Base-by-base conservation (phyloP, 2,888 invertebrate genomes). In the Rambutsinella grinnellia region DNA sequence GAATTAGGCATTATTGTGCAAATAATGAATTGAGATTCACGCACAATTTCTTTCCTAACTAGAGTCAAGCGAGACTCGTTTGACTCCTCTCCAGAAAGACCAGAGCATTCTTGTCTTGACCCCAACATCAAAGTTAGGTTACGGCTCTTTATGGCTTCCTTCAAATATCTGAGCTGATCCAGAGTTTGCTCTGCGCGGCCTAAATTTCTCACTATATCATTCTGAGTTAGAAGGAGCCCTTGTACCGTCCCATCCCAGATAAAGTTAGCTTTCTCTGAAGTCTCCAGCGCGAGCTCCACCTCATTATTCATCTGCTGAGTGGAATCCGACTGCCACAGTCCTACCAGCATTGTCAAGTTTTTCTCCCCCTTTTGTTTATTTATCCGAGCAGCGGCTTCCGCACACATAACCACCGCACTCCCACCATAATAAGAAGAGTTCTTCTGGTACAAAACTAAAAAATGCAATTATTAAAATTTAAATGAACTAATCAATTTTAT, bases 21-120 rank as follows among this genome's bases (percentile, higher is more conserved):
- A 54, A 74, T 74, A 0, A 74, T 66, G 27, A 74, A 66, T 17
- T 74, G 66, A 3, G 66, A 74, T 8, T 60, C 46, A 19, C 23
- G 53, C 15, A 66, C 44, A 46, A 74, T 66, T 13, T 44, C 26
- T 24, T 28, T 3, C 1, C 53, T 19, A 3, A 53, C 13, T 1
- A 1, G 1, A 6, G 21, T 8, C 19, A 56, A 23, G 27, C 24
- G 26, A 17, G 44, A 23, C 13, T 8, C 15, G 19, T 2, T 21
- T 15, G 51, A 21, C 15, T 21, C 44, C 15, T 21, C 44, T 5
- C 10, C 26, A 13, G 13, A 27, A 6, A 60, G 46, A 1, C 24
- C 46, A 2, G 26, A 5, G 21, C 74, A 74, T 19, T 19, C 27
- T 19, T 66, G 66, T 10, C 74, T 17, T 6, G 53, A 24, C 8